Evolutionary conservation across 1,140 invertebrate genomes (phyloP), one percentile per base, ranked within the genome.

Genomic region (Aphelenchoides besseyi): DNA sequence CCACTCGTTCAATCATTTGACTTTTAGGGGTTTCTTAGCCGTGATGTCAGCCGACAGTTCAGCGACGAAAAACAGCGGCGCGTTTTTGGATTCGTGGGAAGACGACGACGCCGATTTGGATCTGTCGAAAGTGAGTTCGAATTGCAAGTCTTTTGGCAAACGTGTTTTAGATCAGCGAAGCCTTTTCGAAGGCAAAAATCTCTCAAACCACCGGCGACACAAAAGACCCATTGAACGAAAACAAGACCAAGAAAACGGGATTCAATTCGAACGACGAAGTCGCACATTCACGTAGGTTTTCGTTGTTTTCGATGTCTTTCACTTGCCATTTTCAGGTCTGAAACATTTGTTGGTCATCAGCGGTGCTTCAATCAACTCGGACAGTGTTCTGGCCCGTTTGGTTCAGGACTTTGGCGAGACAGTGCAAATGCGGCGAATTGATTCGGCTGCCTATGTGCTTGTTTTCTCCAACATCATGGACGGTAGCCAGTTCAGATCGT

Each of bases 191-290:
- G 16, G 18, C 36, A 12, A 29, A 66, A 8, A 32, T 66, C 1
- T 1, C 33, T 8, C 12, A 12, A n/a, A n/a, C n/a, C n/a, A n/a
- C n/a, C 41, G 36, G 36, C 1, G 12, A 33, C n/a, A 37, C 16
- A 18, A 66, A 66, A 66, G 63, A 61, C 28, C 59, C 59, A n/a
- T 61, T 61, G n/a, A 29, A n/a, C 2, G 59, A 30, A 30, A 61
- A 61, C 16, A 36, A 30, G 26, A 36, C n/a, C n/a, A 61, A 61
- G 28, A 29, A n/a, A 2, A 30, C n/a, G 1, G 59, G 16, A 29
- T 30, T n/a, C 16, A 30, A 36, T 8, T 5, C 55, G 55, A 23
- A 41, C 26, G 55, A 59, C 18, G 23, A 59, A 12, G 41, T 23
- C 41, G 41, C 12, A 48, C 41, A 16, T 48, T 12, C 41, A 12